Conservation (phyloP, 2,113 vertebrate genomes). For the Oreochromis niloticus region DNA sequence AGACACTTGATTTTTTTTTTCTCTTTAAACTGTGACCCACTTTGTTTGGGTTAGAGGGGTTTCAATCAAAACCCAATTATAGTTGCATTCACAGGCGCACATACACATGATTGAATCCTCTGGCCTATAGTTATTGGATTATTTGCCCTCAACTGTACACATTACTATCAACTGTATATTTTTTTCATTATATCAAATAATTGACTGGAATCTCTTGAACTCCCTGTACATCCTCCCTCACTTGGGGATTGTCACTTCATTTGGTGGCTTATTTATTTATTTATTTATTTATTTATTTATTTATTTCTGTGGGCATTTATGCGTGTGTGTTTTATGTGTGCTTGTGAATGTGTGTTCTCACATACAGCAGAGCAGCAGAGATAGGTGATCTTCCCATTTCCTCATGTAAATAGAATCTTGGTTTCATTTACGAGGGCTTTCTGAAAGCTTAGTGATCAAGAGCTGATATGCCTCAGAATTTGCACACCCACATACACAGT, state of each 20-base stretch:
- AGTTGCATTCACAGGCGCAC: neutral
- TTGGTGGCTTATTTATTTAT: neutral
- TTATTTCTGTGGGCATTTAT: neutral
- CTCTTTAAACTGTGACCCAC: neutral
- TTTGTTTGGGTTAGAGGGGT: conserved; percentile 42
- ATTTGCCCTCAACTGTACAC: neutral
- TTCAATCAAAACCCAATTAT: conserved; percentile 48
- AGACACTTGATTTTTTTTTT: neutral
- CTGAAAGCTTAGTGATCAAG: conserved; percentile 24
- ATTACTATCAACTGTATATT: conserved; percentile 21
- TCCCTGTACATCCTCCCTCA: neutral
- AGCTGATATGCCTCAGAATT: conserved; percentile 3
- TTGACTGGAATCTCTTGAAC: conserved; percentile 38
- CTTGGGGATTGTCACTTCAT: conserved; percentile 12
- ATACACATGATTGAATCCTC: conserved; percentile 6
- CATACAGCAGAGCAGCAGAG: neutral
- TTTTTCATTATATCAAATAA: conserved; percentile 63
- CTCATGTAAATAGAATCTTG: conserved; percentile 53
- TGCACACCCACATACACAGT: neutral
- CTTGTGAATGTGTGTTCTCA: neutral
- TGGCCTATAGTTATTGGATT: conserved; percentile 34
- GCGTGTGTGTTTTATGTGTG: neutral
- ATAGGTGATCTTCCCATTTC: conserved; percentile 50
- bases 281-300: neutral
- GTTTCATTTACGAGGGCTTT: conserved; percentile 32